Percentiles rank a stretch among this genome's conserved stretches.
phyloP scores from a whole-genome alignment of 2,888 invertebrate genomes.

The Tipula lateralis region DNA sequence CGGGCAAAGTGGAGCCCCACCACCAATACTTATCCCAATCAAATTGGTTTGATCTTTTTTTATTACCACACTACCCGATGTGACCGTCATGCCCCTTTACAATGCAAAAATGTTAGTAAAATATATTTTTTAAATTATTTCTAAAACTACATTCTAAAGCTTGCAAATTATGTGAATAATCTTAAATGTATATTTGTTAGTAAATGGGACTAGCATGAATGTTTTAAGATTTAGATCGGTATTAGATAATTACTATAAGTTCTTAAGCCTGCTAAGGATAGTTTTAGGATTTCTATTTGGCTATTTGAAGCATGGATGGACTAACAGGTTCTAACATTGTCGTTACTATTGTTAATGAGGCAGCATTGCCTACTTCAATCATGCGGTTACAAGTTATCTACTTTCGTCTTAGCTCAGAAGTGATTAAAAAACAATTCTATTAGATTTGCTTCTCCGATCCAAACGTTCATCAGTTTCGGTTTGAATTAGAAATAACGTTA shows the following conservation, averaged over 20 bases:
- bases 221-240: background rate
- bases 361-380: background rate
- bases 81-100: conserved; percentile 93
- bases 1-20: conserved; percentile 91
- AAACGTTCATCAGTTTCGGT: too few relatives aligned
- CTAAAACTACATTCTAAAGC: background rate
- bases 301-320: background rate
- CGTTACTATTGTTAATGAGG: background rate
- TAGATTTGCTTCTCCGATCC: too few relatives aligned
- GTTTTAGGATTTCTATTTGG: background rate
- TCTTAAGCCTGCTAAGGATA: background rate
- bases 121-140: background rate
- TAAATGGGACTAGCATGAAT: background rate
- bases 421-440: too few relatives aligned
- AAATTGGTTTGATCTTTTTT: conserved; percentile 89
- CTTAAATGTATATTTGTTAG: background rate
- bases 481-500: too few relatives aligned
- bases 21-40: conserved; percentile 97
- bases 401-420: background rate
- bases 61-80: conserved; percentile 85
- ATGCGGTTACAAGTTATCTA: background rate
- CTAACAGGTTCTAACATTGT: background rate
- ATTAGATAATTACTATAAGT: background rate
- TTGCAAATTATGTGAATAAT: background rate
- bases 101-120: background rate